phyloP scores from a whole-genome alignment of 2,888 invertebrate species.

The Coelopa pilipes region DNA sequence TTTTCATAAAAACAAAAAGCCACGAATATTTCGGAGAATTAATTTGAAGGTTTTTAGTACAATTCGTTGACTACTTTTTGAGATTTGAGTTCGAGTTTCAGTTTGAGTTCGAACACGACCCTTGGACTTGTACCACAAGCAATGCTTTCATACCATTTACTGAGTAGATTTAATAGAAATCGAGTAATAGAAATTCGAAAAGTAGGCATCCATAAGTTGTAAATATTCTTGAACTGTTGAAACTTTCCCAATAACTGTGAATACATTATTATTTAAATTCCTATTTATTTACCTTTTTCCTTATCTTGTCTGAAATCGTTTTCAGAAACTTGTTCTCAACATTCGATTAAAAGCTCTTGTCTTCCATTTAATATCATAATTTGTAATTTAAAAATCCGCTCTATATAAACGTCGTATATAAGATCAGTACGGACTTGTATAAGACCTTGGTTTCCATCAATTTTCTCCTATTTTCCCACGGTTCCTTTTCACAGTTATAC shows the following conservation, averaged over 20 bases:
- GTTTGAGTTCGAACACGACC: background rate
- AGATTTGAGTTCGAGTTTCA: background rate
- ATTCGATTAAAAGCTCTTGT: too few species aligned
- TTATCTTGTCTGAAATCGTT: too few species aligned
- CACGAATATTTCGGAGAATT: too few species aligned
- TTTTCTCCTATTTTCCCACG: background rate
- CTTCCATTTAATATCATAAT: too few species aligned
- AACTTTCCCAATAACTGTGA: slow-evolving; percentile 5
- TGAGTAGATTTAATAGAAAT: slow-evolving; percentile 4
- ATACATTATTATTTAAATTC: background rate
- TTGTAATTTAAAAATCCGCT: too few species aligned
- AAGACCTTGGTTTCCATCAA: too few species aligned
- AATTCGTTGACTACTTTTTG: background rate
- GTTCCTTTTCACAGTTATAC: slow-evolving; percentile 18
- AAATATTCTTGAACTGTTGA: slow-evolving; percentile 19
- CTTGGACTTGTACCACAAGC: slow-evolving; percentile 19
- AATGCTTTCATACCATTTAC: slow-evolving; percentile 15
- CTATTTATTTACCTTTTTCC: too few species aligned
- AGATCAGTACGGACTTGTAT: too few species aligned
- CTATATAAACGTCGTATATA: too few species aligned
- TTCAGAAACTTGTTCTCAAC: too few species aligned
- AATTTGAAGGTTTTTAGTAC: background rate
- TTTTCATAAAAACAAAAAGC: slow-evolving; percentile 13
- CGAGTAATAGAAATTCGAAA: slow-evolving; percentile 2
- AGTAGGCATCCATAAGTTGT: background rate